Evolutionary conservation across 2,113 vertebrate species (phyloP).

Genomic region (Cyphomyrus plagiostoma): DNA sequence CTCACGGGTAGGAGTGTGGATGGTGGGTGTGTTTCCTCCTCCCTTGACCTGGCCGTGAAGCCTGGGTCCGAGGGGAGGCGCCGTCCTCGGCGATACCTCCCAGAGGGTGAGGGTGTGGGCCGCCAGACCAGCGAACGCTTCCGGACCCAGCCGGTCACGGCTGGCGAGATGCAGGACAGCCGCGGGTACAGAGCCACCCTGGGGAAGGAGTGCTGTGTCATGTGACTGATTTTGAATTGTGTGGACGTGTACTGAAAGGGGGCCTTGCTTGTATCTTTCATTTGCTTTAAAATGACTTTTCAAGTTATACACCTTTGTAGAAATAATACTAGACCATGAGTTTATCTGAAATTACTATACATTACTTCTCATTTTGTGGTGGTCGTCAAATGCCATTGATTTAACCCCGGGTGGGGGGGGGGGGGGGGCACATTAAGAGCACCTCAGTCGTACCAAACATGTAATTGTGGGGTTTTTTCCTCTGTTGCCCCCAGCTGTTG

Average conservation of each 20-base stretch:
- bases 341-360: not conserved
- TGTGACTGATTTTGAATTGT: not conserved
- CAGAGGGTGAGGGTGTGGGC: conserved; percentile 32
- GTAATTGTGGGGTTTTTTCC: not conserved
- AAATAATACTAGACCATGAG: not conserved
- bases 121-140: conserved; percentile 64
- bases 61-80: conserved; percentile 43
- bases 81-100: conserved; percentile 54
- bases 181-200: conserved; percentile 47
- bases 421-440: not conserved
- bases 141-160: conserved; percentile 65
- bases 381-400: not conserved
- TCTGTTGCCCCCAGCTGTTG: not conserved
- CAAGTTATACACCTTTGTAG: not conserved
- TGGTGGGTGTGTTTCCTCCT: conserved; percentile 29
- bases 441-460: not conserved
- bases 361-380: not conserved
- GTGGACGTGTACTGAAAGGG: not conserved
- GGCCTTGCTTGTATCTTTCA: not conserved
- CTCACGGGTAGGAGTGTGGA: conserved; percentile 31
- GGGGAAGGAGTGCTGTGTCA: not conserved
- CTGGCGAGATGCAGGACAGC: conserved; percentile 61
- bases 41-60: conserved; percentile 49
- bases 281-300: not conserved
- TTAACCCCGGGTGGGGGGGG: not conserved